These are phyloP conservation scores for Pterois miles DNA, from an alignment of 2,797 vertebrate genomes.

Conservation along the genomic window DNA sequence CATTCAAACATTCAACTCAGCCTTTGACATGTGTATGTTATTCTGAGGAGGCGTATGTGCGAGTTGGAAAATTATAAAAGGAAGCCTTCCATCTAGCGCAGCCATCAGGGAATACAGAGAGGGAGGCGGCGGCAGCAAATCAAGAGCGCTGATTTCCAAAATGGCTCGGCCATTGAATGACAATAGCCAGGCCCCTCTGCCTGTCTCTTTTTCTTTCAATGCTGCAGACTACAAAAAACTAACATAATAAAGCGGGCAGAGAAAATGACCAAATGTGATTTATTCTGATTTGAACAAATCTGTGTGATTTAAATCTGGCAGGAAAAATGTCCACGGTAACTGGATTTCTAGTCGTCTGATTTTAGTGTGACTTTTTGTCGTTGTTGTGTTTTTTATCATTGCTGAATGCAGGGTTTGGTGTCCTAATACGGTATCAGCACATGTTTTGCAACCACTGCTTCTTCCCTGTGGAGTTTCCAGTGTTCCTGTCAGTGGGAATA, in stretches of 20 bases:
- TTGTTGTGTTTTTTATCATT: slow-evolving; percentile 26
- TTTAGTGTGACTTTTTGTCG: slow-evolving; percentile 44
- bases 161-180: slow-evolving; percentile 87
- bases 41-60: slow-evolving; percentile 60
- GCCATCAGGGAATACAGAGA: slow-evolving; percentile 84
- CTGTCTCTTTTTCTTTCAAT: slow-evolving; percentile 62
- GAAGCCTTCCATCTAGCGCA: slow-evolving; percentile 84
- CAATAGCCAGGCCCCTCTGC: slow-evolving; percentile 81
- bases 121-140: slow-evolving; percentile 76
- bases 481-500: not conserved
- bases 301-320: slow-evolving; percentile 76
- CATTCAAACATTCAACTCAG: slow-evolving; percentile 45
- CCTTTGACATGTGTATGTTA: slow-evolving; percentile 53
- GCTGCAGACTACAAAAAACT: slow-evolving; percentile 58
- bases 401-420: not conserved
- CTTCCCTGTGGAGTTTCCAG: slow-evolving; percentile 1
- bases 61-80: slow-evolving; percentile 84
- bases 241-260: slow-evolving; percentile 62
- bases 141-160: slow-evolving; percentile 79
- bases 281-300: slow-evolving; percentile 71
- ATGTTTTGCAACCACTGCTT: slow-evolving; percentile 21
- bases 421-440: slow-evolving; percentile 23
- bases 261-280: slow-evolving; percentile 81
- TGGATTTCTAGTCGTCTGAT: slow-evolving; percentile 52
- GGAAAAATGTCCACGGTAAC: slow-evolving; percentile 72